These are phyloP conservation scores for Vesta saturnalis DNA, from an alignment of 2,888 invertebrate genomes.

Conservation along the genomic window DNA sequence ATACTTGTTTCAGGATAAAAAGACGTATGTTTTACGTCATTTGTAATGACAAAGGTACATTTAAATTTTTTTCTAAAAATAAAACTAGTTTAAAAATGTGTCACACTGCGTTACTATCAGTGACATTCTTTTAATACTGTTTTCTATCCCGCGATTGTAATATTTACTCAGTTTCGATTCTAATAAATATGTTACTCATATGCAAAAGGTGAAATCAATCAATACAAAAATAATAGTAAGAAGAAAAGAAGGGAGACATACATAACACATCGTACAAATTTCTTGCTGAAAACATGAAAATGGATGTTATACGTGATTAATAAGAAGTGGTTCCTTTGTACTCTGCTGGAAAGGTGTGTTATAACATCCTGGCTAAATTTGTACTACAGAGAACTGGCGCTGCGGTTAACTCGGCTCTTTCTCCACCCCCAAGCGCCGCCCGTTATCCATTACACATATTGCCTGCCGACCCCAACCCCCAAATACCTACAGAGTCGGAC, in stretches of 20 bases:
- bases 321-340: constrained; percentile 34
- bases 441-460: constrained; percentile 66
- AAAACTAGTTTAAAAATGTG: no score
- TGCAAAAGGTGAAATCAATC: neutral
- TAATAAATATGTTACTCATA: neutral
- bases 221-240: neutral
- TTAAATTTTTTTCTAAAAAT: no score
- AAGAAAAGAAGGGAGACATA: neutral
- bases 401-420: constrained; percentile 48
- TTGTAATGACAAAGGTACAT: no score
- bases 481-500: constrained; percentile 48
- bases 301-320: constrained; percentile 21
- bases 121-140: no score
- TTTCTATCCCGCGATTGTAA: no score
- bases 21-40: no score
- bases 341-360: constrained; percentile 34
- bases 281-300: constrained; percentile 14
- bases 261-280: neutral
- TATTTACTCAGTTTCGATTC: no score
- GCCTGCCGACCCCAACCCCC: constrained; percentile 58
- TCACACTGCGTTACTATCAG: no score
- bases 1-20: no score
- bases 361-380: constrained; percentile 35
- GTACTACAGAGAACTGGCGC: constrained; percentile 43
- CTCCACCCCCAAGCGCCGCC: constrained; percentile 59